phyloP scores from a whole-genome alignment of 92 coral and sea anemone species.

The Palythoa grandis region DNA sequence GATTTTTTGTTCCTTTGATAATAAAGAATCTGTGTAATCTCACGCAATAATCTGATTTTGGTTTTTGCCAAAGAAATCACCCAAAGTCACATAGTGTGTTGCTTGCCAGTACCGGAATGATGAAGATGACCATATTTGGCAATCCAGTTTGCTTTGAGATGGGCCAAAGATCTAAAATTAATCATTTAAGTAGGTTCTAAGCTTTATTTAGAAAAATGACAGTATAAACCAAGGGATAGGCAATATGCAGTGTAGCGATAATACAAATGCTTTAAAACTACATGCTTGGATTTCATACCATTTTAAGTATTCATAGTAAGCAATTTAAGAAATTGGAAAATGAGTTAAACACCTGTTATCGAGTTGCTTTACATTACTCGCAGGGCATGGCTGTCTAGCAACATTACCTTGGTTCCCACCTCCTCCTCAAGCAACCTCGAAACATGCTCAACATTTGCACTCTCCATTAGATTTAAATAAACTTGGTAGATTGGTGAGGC shows the following conservation, averaged over 20 bases:
- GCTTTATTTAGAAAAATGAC: not conserved
- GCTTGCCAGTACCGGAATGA: not conserved
- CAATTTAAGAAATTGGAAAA: not conserved
- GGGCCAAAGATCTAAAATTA: not conserved
- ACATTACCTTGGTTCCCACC: slow-evolving; percentile 37
- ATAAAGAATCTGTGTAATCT: not conserved
- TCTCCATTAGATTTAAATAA: slow-evolving; percentile 12
- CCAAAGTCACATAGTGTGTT: not conserved
- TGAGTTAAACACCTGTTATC: slow-evolving; percentile 36
- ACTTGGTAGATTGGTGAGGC: slow-evolving; percentile 40
- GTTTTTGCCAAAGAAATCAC: too few species aligned
- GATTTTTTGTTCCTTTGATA: not conserved
- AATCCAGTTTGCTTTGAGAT: not conserved
- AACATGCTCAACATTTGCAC: slow-evolving; percentile 29
- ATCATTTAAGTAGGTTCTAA: not conserved
- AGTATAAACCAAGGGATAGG: not conserved
- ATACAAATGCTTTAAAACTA: not conserved
- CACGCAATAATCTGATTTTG: too few species aligned
- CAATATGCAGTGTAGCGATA: not conserved
- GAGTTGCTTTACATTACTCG: slow-evolving; percentile 37
- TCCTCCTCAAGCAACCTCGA: slow-evolving; percentile 28
- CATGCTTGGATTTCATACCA: not conserved
- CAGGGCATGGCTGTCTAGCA: slow-evolving; percentile 45
- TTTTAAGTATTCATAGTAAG: not conserved
- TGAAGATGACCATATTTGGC: slow-evolving; percentile 1